Base-by-base conservation (phyloP, 2,888 invertebrate genomes). In the Calephelis perditalis region DNA sequence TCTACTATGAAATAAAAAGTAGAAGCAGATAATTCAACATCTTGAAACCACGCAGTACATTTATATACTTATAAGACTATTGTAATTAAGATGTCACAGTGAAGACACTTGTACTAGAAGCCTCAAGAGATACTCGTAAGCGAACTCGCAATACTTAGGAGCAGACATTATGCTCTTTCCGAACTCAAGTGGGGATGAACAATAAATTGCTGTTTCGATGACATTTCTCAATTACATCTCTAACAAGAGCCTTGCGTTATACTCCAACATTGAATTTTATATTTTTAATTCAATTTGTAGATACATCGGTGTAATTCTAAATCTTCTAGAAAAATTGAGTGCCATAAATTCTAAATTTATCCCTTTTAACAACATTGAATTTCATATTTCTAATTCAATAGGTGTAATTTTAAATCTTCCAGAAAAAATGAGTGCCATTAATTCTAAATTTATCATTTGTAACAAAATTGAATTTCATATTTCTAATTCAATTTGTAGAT, bases 141-240 rank as follows among this genome's bases (percentile, higher is more conserved):
- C 54, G 35, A 54, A 54, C 35, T 52, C 40, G 40, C 52, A 54
- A 36, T 54, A 54, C 52, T 54, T 54, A 54, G 52, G 26, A 11
- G 11, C 52, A 11, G 52, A 54, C 52, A 36, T 54, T 26, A 54
- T 54, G 36, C 54, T 35, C 6, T 36, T 52, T 36, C 11, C 7
- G 36, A 52, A 36, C 35, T 52, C 52, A 52, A 52, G 52, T 36
- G 36, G 52, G 52, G 52, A 52, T 52, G 52, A 52, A 52, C 52
- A 52, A 52, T 52, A 52, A 52, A 52, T 52, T 52, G 52, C 52
- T 52, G 52, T 35, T 52, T 35, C 52, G 36, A 52, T 11, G 52
- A 52, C 36, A 52, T 52, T 52, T 52, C 52, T 35, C 52, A 52
- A 52, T 52, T 52, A 52, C 35, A n/a, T 52, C 52, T 52, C 35